Conservation (phyloP, 2,888 invertebrate species). For the Drosophila testacea region DNA sequence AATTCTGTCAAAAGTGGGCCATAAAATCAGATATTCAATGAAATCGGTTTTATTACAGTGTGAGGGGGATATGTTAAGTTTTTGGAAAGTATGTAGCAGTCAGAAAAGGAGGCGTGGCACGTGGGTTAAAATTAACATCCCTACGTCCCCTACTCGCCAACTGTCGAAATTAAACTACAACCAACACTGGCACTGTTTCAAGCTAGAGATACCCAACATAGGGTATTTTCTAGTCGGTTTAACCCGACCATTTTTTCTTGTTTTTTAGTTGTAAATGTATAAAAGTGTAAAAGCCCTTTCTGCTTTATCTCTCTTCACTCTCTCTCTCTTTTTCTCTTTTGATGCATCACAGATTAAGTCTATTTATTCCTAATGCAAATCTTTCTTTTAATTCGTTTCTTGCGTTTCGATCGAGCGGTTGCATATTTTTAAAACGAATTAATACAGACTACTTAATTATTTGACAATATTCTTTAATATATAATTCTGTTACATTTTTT, state of each 20-base stretch:
- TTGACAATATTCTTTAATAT: background rate
- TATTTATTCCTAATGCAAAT: constrained; percentile 1
- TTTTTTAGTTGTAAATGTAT: constrained; percentile 1
- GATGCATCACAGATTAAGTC: background rate
- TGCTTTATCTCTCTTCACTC: background rate
- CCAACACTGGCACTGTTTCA: too few species aligned
- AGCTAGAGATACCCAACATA: background rate
- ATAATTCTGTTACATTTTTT: too few species aligned
- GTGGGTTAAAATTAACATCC: too few species aligned
- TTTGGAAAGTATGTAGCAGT: too few species aligned
- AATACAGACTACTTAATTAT: constrained; percentile 4
- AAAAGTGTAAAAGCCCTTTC: constrained; percentile 1
- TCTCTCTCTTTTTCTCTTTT: background rate
- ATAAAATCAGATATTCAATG: too few species aligned
- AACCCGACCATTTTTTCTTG: too few species aligned
- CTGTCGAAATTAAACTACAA: too few species aligned
- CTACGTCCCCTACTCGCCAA: too few species aligned
- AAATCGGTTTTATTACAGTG: too few species aligned
- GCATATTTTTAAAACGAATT: constrained; percentile 4
- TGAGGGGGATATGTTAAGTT: too few species aligned
- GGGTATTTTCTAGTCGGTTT: background rate
- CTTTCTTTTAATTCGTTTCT: constrained; percentile 16
- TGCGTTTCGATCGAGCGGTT: constrained; percentile 25
- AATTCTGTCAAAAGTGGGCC: too few species aligned
- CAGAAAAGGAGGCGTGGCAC: too few species aligned